phyloP scores from a whole-genome alignment of 2,888 invertebrate species.

The Cheilosia grossa region DNA sequence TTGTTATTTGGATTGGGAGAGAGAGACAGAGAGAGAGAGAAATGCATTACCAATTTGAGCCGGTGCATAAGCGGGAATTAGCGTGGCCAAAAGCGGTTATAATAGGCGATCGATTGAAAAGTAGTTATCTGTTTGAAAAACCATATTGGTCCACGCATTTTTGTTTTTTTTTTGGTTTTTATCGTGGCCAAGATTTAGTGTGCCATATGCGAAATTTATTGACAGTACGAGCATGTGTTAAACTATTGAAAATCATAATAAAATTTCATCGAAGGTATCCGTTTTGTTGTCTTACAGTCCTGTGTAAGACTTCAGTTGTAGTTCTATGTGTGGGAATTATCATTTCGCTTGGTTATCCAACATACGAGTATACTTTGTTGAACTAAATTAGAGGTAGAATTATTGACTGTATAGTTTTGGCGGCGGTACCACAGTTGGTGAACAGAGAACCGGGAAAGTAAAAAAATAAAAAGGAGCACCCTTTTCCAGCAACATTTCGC shows the following conservation, averaged over 20 bases:
- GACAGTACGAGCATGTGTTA: constrained; percentile 17
- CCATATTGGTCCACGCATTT: constrained; percentile 30
- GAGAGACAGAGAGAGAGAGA: constrained; percentile 7
- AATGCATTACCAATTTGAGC: not conserved
- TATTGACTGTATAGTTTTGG: too few relatives aligned
- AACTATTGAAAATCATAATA: constrained; percentile 24
- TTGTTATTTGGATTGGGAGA: not conserved
- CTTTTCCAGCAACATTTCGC: too few relatives aligned
- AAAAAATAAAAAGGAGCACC: too few relatives aligned
- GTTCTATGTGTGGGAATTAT: not conserved
- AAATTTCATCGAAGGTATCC: not conserved
- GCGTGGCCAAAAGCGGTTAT: not conserved
- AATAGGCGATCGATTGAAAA: constrained; percentile 21
- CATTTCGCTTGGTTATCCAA: too few relatives aligned
- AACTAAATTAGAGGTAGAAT: too few relatives aligned
- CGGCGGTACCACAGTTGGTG: too few relatives aligned
- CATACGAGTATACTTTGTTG: too few relatives aligned
- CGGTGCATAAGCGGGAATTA: not conserved
- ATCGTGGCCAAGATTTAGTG: constrained; percentile 22
- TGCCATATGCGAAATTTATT: constrained; percentile 33
- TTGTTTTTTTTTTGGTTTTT: too few relatives aligned
- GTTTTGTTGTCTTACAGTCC: not conserved
- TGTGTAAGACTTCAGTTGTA: not conserved
- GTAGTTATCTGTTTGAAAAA: constrained; percentile 26
- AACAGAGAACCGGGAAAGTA: too few relatives aligned